A percentile compares a stretch with the other conserved stretches of the same genome.
Evolutionary conservation across 1,140 invertebrate genomes (phyloP).

Genomic region (Trachymyrmex septentrionalis): DNA sequence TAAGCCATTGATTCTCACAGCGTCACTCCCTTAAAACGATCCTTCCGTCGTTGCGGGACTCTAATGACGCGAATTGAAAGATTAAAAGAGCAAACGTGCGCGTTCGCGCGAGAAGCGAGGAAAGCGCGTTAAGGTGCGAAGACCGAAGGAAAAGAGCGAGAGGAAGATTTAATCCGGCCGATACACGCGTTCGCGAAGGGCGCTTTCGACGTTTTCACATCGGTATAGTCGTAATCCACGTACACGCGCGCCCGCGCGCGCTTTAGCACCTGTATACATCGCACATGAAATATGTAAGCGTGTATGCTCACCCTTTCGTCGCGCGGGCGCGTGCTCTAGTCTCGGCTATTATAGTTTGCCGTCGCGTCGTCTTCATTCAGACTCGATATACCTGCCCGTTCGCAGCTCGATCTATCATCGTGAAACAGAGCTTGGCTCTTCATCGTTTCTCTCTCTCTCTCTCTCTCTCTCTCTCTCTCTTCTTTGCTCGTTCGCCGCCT

Average conservation of each 20-base stretch:
- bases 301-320: conserved; percentile 74
- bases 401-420: conserved; percentile 24
- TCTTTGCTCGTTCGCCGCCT: conserved; percentile 9
- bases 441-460: neutral
- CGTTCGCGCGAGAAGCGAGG: neutral
- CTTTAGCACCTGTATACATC: conserved; percentile 75
- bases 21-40: neutral
- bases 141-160: conserved; percentile 40
- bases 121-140: conserved; percentile 45
- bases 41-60: neutral
- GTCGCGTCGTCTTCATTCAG: conserved; percentile 47
- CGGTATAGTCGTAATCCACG: conserved; percentile 28
- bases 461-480: neutral
- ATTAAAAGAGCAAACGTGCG: conserved; percentile 43
- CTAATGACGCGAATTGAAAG: conserved; percentile 57
- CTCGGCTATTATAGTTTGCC: conserved; percentile 63
- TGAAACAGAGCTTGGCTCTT: conserved; percentile 1
- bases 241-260: conserved; percentile 27
- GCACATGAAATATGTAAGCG: conserved; percentile 78
- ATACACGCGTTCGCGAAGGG: neutral
- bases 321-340: conserved; percentile 52
- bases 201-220: conserved; percentile 20
- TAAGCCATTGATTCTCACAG: neutral
- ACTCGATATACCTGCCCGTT: conserved; percentile 49
- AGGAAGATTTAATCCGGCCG: conserved; percentile 56